These are phyloP conservation scores for Neodiprion fabricii DNA, from an alignment of 1,140 invertebrate genomes.

Conservation along the genomic window DNA sequence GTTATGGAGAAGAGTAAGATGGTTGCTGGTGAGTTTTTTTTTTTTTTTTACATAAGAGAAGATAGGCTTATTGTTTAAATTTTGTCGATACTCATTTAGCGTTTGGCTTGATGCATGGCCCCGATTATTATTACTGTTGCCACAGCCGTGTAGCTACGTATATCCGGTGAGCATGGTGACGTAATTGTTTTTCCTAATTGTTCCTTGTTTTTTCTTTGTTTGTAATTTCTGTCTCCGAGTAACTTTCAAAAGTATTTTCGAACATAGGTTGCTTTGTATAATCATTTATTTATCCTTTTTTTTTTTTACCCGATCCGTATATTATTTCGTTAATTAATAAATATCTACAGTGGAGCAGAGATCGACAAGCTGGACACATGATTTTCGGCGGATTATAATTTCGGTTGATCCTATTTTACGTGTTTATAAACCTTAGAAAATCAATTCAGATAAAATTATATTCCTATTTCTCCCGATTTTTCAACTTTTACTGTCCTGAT, in stretches of 20 bases:
- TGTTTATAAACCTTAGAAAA: too few species aligned
- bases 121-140: constrained; percentile 8
- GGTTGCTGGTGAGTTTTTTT: constrained; percentile 78
- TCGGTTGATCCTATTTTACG: too few species aligned
- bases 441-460: too few species aligned
- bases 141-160: not conserved
- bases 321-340: too few species aligned
- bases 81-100: constrained; percentile 15
- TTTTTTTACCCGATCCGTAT: too few species aligned
- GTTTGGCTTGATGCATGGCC: constrained; percentile 8
- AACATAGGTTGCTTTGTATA: too few species aligned
- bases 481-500: not conserved
- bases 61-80: constrained; percentile 21
- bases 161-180: too few species aligned
- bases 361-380: too few species aligned
- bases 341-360: too few species aligned
- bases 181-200: constrained; percentile 35
- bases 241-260: too few species aligned
- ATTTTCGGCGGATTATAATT: too few species aligned
- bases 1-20: constrained; percentile 94
- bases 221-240: constrained; percentile 10
- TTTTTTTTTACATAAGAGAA: constrained; percentile 8
- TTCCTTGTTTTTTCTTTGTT: constrained; percentile 14
- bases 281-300: too few species aligned
- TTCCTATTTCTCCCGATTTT: not conserved